Percentiles rank a stretch among this genome's conserved stretches.
phyloP scores from a whole-genome alignment of 2,797 vertebrate species.

The Hydrophis major region DNA sequence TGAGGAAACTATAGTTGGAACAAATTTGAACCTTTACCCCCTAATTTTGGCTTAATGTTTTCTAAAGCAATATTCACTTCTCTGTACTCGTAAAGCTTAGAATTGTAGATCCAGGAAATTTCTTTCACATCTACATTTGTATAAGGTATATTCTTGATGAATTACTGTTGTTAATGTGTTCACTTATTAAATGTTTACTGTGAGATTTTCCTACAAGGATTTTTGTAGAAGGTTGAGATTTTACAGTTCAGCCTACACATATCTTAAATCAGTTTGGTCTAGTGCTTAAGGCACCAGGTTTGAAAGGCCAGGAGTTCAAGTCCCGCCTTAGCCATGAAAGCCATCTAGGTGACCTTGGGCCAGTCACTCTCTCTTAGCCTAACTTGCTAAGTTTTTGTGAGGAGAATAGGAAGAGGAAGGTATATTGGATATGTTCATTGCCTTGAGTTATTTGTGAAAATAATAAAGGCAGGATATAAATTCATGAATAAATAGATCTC shows the following conservation, averaged over 20 bases:
- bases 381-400: neutral
- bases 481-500: neutral
- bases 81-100: neutral
- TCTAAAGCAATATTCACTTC: neutral
- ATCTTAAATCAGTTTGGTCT: neutral
- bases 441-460: neutral
- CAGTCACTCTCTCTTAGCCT: neutral
- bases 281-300: neutral
- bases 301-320: neutral
- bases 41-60: neutral
- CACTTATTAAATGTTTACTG: neutral
- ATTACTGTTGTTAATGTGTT: neutral
- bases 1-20: neutral
- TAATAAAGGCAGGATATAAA: neutral
- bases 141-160: neutral
- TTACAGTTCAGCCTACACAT: neutral
- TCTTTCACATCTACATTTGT: neutral
- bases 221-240: neutral
- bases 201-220: neutral
- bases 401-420: neutral
- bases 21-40: neutral
- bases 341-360: neutral
- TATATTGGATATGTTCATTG: neutral
- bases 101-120: neutral
- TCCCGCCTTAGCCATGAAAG: neutral